A percentile compares a stretch with the other conserved stretches of the same genome.
These are phyloP conservation scores for Natrix natrix DNA, from an alignment of 2,797 vertebrate genomes.

Conservation along the genomic window DNA sequence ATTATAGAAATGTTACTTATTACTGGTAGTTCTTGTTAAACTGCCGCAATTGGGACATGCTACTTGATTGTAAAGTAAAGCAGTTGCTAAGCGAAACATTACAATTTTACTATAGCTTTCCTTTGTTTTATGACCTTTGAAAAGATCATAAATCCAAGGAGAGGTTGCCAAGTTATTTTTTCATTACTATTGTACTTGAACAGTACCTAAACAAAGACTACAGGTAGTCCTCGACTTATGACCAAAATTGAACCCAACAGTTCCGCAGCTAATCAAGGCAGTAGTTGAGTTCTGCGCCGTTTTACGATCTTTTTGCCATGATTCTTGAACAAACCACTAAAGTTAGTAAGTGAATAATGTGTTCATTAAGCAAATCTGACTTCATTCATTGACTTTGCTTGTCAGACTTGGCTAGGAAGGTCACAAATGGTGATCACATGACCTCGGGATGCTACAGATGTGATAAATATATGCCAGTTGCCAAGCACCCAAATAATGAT, in stretches of 20 bases:
- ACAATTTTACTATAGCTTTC: not conserved
- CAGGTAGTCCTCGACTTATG: not conserved
- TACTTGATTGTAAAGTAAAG: not conserved
- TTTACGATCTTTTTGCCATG: not conserved
- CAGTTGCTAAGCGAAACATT: not conserved
- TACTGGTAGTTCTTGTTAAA: not conserved
- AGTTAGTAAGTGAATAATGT: not conserved
- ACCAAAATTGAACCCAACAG: not conserved
- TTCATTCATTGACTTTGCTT: not conserved
- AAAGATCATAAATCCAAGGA: not conserved
- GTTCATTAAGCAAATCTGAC: not conserved
- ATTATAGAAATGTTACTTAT: not conserved
- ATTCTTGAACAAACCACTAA: not conserved
- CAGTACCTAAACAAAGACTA: not conserved
- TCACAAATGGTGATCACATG: not conserved
- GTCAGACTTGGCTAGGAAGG: not conserved
- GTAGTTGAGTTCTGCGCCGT: not conserved
- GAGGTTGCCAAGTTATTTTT: not conserved
- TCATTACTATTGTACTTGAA: not conserved
- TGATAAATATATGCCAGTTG: not conserved
- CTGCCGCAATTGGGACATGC: not conserved
- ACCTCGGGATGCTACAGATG: not conserved
- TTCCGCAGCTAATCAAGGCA: not conserved
- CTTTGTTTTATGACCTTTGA: not conserved
- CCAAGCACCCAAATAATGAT: not conserved